A percentile compares a stretch with the other conserved stretches of the same genome.
Conservation (phyloP, 2,797 vertebrate species). For the Cottoperca gobio region DNA sequence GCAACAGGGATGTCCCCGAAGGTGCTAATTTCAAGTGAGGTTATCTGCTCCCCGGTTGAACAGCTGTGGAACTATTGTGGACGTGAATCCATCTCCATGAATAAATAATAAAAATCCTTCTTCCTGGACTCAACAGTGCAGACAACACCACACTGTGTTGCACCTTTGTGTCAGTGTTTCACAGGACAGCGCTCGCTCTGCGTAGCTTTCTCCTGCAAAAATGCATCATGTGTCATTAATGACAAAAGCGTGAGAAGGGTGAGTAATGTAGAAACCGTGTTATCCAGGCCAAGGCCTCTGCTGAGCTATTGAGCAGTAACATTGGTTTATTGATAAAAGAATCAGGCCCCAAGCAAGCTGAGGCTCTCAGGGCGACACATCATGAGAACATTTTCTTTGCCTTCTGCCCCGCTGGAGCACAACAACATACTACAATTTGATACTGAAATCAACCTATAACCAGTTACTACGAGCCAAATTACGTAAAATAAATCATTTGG, state of each 20-base stretch:
- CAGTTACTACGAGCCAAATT: not conserved
- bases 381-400: constrained; percentile 13
- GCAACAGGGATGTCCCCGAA: constrained; percentile 45
- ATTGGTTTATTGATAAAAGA: constrained; percentile 72
- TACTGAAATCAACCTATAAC: constrained; percentile 20
- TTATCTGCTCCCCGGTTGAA: constrained; percentile 45
- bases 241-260: constrained; percentile 49
- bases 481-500: no score
- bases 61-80: constrained; percentile 37
- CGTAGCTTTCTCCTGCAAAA: constrained; percentile 23
- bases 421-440: constrained; percentile 6
- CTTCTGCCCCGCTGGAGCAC: constrained; percentile 13
- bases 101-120: constrained; percentile 56
- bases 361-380: constrained; percentile 29
- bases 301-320: constrained; percentile 54
- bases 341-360: constrained; percentile 54
- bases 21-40: constrained; percentile 45
- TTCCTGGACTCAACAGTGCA: constrained; percentile 21
- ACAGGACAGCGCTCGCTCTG: not conserved
- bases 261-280: constrained; percentile 62
- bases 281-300: constrained; percentile 48
- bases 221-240: constrained; percentile 43
- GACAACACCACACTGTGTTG: not conserved
- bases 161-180: constrained; percentile 5
- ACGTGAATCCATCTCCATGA: constrained; percentile 62